A percentile compares a stretch with the other conserved stretches of the same genome.
These are phyloP conservation scores for Sturmia bella DNA, from an alignment of 2,888 invertebrate genomes.

Conservation along the genomic window DNA sequence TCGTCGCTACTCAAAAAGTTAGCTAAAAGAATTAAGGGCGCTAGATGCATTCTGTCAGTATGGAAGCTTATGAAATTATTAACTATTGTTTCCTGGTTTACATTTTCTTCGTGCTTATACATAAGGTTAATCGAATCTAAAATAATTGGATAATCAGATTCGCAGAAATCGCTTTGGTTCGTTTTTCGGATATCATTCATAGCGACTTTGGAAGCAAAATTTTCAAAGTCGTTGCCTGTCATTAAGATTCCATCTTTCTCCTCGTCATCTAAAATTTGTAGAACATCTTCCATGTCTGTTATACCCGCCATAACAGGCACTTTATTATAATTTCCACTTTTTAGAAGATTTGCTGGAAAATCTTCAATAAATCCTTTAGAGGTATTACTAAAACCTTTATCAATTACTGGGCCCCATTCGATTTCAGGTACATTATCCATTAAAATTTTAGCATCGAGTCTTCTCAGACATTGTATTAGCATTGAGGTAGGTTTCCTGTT, in stretches of 20 bases:
- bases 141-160: constrained; percentile 86
- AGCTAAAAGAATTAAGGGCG: constrained; percentile 87
- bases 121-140: constrained; percentile 89
- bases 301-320: constrained; percentile 90
- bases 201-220: constrained; percentile 85
- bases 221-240: constrained; percentile 83
- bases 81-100: constrained; percentile 83
- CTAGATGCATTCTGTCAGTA: constrained; percentile 89
- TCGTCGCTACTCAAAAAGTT: constrained; percentile 84
- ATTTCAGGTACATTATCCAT: constrained; percentile 85
- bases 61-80: constrained; percentile 87
- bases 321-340: constrained; percentile 85
- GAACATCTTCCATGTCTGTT: constrained; percentile 91
- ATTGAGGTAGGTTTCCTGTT: constrained; percentile 86
- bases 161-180: constrained; percentile 83
- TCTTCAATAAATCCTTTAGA: constrained; percentile 87
- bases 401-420: constrained; percentile 90
- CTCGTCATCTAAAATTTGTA: constrained; percentile 82
- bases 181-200: constrained; percentile 83
- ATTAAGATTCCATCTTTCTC: constrained; percentile 85
- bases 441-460: constrained; percentile 84
- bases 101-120: constrained; percentile 84
- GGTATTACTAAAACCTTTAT: constrained; percentile 86
- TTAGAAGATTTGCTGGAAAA: constrained; percentile 85
- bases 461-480: constrained; percentile 87